Conservation (phyloP, 2,113 vertebrate genomes). For the Cinclus mexicanus region DNA sequence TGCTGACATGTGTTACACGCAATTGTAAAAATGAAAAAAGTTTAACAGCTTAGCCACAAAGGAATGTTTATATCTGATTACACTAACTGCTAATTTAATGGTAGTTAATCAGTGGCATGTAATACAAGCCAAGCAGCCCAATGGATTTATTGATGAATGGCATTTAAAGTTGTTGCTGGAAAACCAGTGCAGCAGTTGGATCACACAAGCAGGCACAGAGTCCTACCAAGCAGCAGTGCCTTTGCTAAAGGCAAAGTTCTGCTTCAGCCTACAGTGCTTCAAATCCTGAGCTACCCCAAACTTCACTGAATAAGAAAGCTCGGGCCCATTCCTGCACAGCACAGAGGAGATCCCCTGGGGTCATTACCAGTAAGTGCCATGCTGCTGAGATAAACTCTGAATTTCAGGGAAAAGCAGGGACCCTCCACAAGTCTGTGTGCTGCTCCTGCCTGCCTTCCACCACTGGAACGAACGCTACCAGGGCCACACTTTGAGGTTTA, state of each 20-base stretch:
- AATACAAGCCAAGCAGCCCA: conserved; percentile 53
- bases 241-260: neutral
- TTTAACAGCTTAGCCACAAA: conserved; percentile 73
- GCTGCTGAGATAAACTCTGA: neutral
- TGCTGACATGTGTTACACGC: conserved; percentile 58
- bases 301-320: rapidly evolving
- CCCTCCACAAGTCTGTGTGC: neutral
- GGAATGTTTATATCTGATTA: conserved; percentile 75
- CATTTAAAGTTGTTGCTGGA: conserved; percentile 42
- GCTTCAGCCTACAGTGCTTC: neutral
- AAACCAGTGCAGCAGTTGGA: neutral
- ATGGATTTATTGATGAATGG: conserved; percentile 62
- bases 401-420: neutral
- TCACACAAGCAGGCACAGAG: conserved; percentile 1
- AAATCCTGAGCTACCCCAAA: neutral
- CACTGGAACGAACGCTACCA: neutral
- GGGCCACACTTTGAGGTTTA: neutral
- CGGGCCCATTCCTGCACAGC: neutral
- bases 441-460: neutral
- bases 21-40: conserved; percentile 61
- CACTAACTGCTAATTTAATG: conserved; percentile 73
- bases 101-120: conserved; percentile 69
- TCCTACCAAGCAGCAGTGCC: neutral
- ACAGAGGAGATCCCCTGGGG: neutral
- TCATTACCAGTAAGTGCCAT: rapidly evolving